phyloP scores from a whole-genome alignment of 2,113 vertebrate genomes.

The Crotalus horridus region DNA sequence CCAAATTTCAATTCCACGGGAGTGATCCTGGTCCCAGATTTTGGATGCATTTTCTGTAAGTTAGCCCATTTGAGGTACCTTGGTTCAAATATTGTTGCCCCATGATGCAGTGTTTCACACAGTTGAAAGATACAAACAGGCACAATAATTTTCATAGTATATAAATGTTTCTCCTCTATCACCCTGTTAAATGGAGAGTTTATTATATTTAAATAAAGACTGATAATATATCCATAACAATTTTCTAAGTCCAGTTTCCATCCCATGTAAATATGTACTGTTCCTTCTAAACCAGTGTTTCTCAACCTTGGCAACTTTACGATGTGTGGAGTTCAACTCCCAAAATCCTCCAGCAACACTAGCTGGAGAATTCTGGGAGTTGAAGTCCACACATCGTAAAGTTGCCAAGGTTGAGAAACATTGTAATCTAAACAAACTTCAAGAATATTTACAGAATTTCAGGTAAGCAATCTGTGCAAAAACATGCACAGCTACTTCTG shows the following conservation, averaged over 20 bases:
- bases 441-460: not conserved
- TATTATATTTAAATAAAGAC: not conserved
- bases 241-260: not conserved
- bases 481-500: not conserved
- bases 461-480: not conserved
- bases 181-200: not conserved
- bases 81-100: not conserved
- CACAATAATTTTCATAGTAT: not conserved
- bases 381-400: too few relatives aligned
- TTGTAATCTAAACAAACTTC: not conserved
- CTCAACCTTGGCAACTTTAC: too few relatives aligned
- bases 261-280: not conserved
- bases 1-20: not conserved
- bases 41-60: not conserved
- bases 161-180: not conserved
- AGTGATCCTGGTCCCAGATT: not conserved
- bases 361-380: too few relatives aligned
- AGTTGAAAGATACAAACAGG: not conserved
- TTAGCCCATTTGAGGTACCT: not conserved
- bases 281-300: not conserved
- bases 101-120: not conserved
- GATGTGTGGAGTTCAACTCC: too few relatives aligned
- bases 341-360: too few relatives aligned
- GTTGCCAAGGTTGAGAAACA: too few relatives aligned
- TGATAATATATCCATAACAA: not conserved